Percentiles rank a stretch among this genome's conserved stretches.
phyloP scores from a whole-genome alignment of 2,113 vertebrate species.

The Struthio camelus region DNA sequence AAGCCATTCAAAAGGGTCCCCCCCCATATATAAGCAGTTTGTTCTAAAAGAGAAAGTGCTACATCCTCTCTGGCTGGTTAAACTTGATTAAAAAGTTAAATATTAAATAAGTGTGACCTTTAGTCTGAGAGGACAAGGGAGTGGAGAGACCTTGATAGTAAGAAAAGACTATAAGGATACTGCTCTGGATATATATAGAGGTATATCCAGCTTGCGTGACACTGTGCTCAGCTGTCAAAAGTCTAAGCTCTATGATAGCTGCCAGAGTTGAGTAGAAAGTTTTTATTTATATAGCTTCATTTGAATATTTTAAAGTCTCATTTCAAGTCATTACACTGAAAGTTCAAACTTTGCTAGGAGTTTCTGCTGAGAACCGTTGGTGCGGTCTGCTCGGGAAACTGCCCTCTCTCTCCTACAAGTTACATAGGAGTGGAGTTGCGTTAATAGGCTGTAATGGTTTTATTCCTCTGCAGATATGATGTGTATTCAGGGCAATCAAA shows the following conservation, averaged over 20 bases:
- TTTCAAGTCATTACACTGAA: not conserved
- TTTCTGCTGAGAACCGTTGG: not conserved
- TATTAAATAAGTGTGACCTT: constrained; percentile 52
- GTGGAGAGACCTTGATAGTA: constrained; percentile 31
- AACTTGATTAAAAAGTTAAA: constrained; percentile 51
- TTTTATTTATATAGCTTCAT: constrained; percentile 1
- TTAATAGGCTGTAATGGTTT: rapidly evolving
- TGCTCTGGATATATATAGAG: not conserved
- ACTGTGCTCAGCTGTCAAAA: not conserved
- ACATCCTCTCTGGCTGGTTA: constrained; percentile 32
- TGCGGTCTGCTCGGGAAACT: rapidly evolving
- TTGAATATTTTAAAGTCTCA: not conserved
- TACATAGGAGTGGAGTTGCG: not conserved
- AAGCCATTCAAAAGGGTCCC: constrained; percentile 52
- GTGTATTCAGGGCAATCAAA: rapidly evolving
- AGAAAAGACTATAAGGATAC: not conserved
- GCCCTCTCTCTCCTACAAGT: not conserved
- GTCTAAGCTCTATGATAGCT: not conserved
- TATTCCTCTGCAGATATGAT: rapidly evolving
- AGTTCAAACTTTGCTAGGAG: not conserved
- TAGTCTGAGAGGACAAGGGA: constrained; percentile 11
- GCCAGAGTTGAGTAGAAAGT: not conserved
- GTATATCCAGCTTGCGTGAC: not conserved
- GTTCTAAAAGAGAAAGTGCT: constrained; percentile 47
- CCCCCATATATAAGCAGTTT: constrained; percentile 58